Conservation (phyloP, 2,113 vertebrate genomes). For the Megaceryle maxima region DNA sequence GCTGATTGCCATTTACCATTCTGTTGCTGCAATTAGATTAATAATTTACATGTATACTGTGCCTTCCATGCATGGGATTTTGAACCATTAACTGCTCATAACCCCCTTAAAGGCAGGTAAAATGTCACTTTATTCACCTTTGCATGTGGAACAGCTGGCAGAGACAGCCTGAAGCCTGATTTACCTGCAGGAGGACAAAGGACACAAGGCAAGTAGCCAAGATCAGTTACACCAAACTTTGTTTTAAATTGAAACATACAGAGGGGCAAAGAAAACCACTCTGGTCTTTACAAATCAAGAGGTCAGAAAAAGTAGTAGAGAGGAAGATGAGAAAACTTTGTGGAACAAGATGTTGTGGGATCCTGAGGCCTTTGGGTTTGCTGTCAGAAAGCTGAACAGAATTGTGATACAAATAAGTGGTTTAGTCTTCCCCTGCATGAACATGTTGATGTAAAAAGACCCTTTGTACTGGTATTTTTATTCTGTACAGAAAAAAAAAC, state of each 20-base stretch:
- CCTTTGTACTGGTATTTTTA: neutral
- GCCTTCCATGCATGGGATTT: neutral
- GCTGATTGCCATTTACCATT: neutral
- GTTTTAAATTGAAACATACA: neutral
- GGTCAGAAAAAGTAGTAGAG: neutral
- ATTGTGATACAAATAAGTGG: neutral
- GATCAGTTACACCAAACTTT: neutral
- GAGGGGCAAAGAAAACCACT: neutral
- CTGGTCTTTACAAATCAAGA: neutral
- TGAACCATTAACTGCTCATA: neutral
- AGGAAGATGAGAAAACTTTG: neutral
- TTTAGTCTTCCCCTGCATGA: neutral
- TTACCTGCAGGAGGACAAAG: neutral
- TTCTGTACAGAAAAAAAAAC: neutral
- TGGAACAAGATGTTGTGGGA: neutral
- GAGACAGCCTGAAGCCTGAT: neutral
- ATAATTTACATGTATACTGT: slow-evolving; percentile 7
- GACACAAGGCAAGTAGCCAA: neutral
- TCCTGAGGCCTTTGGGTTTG: neutral
- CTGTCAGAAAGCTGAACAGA: neutral
- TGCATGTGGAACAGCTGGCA: neutral
- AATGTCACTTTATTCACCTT: neutral
- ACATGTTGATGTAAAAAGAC: neutral
- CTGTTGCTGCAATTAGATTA: slow-evolving; percentile 3
- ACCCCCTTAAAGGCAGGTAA: neutral